Evolutionary conservation across 1,140 invertebrate genomes (phyloP).

Genomic region (Drosophila nannoptera): DNA sequence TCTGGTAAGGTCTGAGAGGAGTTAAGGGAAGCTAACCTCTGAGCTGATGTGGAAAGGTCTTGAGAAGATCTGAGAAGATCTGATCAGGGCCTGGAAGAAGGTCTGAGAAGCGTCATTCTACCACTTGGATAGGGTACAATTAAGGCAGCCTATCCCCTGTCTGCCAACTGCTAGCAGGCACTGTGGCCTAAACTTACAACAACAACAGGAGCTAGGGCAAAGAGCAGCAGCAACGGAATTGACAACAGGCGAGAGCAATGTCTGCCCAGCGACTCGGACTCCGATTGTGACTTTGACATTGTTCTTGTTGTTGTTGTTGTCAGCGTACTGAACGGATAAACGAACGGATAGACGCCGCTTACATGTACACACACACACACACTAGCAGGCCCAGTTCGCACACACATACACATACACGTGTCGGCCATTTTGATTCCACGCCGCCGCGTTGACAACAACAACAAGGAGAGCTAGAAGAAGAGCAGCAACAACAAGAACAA

Average conservation of each 20-base stretch:
- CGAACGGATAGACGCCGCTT: slow-evolving; percentile 43
- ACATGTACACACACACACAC: slow-evolving; percentile 18
- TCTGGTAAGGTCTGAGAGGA: too few species aligned
- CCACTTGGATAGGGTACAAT: too few species aligned
- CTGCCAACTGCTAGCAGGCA: slow-evolving; percentile 14
- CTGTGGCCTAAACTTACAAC: slow-evolving; percentile 44
- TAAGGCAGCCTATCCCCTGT: not conserved
- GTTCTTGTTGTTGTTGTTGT: slow-evolving; percentile 11
- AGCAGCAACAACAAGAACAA: not conserved
- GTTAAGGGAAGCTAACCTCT: too few species aligned
- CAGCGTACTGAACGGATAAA: slow-evolving; percentile 40
- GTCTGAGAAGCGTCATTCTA: too few species aligned
- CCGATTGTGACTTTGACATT: slow-evolving; percentile 18
- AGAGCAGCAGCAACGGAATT: not conserved
- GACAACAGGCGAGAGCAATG: slow-evolving; percentile 9
- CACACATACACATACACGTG: slow-evolving; percentile 23
- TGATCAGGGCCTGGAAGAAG: too few species aligned
- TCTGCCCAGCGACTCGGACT: slow-evolving; percentile 15
- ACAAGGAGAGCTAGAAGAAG: slow-evolving; percentile 6
- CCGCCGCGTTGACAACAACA: slow-evolving; percentile 24
- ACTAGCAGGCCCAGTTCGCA: slow-evolving; percentile 20
- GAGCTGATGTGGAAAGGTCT: too few species aligned
- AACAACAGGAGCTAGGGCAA: slow-evolving; percentile 2
- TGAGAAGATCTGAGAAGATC: too few species aligned
- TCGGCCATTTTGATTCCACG: slow-evolving; percentile 47